These are phyloP conservation scores for Helleia helle DNA, from an alignment of 2,888 invertebrate genomes.

Conservation along the genomic window DNA sequence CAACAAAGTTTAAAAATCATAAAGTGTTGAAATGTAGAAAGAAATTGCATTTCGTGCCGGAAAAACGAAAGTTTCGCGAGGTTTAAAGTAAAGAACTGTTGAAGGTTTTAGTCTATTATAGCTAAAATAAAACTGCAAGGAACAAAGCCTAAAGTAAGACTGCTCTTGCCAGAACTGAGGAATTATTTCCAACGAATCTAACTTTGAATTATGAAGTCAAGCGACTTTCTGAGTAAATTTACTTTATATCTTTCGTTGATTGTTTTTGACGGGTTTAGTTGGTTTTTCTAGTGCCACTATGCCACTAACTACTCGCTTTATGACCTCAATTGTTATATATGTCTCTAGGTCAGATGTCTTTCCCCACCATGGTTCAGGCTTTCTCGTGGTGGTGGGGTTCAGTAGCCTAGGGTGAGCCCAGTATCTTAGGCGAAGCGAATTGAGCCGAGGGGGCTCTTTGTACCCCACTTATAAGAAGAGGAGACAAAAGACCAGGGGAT, in stretches of 20 bases:
- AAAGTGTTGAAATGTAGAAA: slow-evolving; percentile 1
- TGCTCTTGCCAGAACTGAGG: not conserved
- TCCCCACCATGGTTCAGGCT: no score
- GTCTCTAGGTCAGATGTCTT: no score
- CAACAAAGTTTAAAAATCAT: slow-evolving; percentile 5
- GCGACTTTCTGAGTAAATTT: not conserved
- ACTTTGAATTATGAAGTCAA: not conserved
- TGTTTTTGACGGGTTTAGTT: not conserved
- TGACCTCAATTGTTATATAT: no score
- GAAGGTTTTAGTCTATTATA: slow-evolving; percentile 7
- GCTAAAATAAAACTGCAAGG: slow-evolving; percentile 2
- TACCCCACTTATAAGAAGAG: no score
- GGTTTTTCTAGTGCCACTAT: no score
- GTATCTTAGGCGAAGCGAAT: no score
- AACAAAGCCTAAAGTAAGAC: slow-evolving; percentile 4
- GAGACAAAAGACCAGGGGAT: no score
- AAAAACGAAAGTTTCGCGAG: slow-evolving; percentile 5
- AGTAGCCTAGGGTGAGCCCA: no score
- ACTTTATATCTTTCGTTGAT: not conserved
- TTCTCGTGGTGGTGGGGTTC: no score
- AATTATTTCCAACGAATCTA: slow-evolving; percentile 5
- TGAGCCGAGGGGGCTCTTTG: no score
- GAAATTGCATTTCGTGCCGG: slow-evolving; percentile 1
- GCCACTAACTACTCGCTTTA: no score
- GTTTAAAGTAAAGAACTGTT: slow-evolving; percentile 3